Evolutionary conservation across 1,140 invertebrate genomes (phyloP).

Genomic region (Neotoxoptera formosana): DNA sequence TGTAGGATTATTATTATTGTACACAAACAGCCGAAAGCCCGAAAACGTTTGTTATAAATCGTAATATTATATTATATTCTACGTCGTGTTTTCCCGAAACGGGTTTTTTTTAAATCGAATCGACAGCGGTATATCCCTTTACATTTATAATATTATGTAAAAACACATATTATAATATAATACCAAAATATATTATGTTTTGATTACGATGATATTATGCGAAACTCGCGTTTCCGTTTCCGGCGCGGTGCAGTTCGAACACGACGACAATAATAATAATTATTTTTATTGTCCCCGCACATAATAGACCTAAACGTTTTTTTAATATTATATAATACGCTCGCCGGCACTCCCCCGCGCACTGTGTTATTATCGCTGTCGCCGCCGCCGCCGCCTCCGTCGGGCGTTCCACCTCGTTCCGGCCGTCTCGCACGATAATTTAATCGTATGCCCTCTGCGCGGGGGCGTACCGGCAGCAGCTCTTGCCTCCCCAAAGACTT

Average conservation of each 20-base stretch:
- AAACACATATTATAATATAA: not conserved
- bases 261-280: not conserved
- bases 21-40: no score
- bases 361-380: not conserved
- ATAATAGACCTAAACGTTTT: not conserved
- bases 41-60: no score
- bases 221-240: conserved; percentile 7
- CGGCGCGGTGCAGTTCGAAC: not conserved
- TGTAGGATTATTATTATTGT: no score
- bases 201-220: not conserved
- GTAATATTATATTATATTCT: not conserved
- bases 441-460: not conserved
- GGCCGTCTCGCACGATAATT: no score
- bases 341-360: not conserved
- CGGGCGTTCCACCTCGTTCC: not conserved
- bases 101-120: not conserved
- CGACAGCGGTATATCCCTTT: not conserved
- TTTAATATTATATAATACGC: not conserved
- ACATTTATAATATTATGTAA: no score
- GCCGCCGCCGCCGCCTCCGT: no score
- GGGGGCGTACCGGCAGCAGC: not conserved
- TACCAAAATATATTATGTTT: not conserved
- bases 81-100: not conserved
- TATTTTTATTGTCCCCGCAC: not conserved
- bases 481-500: not conserved